These are phyloP conservation scores for Terrapene triunguis DNA, from an alignment of 2,113 vertebrate genomes.

Conservation along the genomic window DNA sequence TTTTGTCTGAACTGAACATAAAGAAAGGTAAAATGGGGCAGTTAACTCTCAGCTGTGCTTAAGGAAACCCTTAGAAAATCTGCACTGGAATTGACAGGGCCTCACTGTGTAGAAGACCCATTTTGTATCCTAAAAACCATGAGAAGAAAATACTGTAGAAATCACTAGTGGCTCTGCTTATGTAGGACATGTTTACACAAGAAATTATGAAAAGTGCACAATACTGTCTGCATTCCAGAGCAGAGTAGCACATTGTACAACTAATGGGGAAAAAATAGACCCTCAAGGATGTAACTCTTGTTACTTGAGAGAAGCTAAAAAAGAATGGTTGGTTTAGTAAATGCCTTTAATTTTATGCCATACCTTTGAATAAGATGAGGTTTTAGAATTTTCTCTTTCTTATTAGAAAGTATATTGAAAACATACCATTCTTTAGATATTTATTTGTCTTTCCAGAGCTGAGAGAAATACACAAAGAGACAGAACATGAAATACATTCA, in stretches of 20 bases:
- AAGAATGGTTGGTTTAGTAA: neutral
- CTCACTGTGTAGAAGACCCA: neutral
- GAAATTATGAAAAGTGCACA: constrained; percentile 32
- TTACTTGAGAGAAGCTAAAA: neutral
- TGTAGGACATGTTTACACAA: constrained; percentile 29
- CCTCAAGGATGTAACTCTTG: neutral
- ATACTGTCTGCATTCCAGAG: neutral
- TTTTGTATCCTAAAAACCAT: neutral
- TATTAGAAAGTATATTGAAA: neutral
- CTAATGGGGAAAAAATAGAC: constrained; percentile 23
- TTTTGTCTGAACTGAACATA: neutral
- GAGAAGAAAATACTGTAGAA: constrained; percentile 13
- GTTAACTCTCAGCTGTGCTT: neutral
- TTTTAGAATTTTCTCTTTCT: constrained; percentile 19
- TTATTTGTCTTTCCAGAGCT: neutral
- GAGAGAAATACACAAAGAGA: neutral
- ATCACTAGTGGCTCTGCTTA: neutral
- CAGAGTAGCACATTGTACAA: neutral
- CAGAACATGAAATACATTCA: neutral
- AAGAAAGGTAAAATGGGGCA: neutral
- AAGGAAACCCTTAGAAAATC: constrained; percentile 2
- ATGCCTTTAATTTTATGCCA: neutral
- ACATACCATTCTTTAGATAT: neutral
- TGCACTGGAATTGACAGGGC: neutral
- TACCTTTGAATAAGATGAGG: neutral